phyloP scores from a whole-genome alignment of 2,113 vertebrate genomes.

The Crocuta crocuta region DNA sequence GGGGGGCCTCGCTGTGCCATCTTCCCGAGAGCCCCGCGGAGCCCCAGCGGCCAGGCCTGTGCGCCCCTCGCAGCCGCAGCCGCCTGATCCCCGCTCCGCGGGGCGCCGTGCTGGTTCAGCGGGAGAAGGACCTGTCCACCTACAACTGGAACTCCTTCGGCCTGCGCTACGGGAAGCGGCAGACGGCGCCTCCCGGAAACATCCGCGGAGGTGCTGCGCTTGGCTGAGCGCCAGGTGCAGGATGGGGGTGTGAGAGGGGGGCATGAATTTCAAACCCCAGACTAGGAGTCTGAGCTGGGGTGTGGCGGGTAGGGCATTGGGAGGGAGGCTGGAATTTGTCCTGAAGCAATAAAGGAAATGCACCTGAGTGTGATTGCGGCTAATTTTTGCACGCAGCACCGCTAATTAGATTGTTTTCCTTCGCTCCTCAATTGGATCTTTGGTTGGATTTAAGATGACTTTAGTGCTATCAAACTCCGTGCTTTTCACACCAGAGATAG shows the following conservation, averaged over 20 bases:
- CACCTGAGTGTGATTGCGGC: neutral
- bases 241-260: neutral
- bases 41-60: slow-evolving; percentile 44
- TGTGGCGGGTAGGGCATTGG: neutral
- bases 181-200: neutral
- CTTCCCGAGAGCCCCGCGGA: neutral
- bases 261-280: neutral
- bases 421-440: neutral
- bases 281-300: rapidly evolving
- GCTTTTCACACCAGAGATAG: neutral
- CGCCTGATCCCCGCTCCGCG: slow-evolving; percentile 56
- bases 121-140: slow-evolving; percentile 81
- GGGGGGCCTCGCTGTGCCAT: slow-evolving; percentile 33
- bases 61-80: neutral
- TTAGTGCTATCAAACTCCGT: neutral
- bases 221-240: neutral
- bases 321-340: neutral
- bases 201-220: neutral
- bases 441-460: neutral
- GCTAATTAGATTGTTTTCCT: neutral
- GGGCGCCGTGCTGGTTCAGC: slow-evolving; percentile 72
- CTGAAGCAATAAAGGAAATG: slow-evolving; percentile 54
- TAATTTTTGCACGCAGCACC: neutral
- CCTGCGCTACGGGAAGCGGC: slow-evolving; percentile 87
- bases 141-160: slow-evolving; percentile 90